Evolutionary conservation across 2,888 invertebrate species (phyloP), one percentile per base, ranked within the genome.

Genomic region (Pilophorus perplexus): DNA sequence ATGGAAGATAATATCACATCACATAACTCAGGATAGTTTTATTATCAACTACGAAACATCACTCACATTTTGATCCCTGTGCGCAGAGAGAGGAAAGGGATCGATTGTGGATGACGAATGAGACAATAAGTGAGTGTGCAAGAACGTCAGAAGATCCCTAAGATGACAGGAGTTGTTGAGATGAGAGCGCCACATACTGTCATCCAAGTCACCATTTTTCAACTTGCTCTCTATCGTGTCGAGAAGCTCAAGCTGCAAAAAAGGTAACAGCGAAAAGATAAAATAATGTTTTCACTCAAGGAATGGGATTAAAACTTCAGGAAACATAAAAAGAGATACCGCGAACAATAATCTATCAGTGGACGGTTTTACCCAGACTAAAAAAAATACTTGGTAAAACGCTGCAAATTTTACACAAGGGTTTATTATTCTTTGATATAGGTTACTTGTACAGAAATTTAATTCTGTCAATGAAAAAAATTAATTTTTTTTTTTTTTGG

Each of bases 91-190:
- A 16, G 52, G 52, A 22, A 52, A 20, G 71, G 72, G 8, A 70
- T 72, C 37, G 77, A 71, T 37, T 75, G 71, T 62, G 27, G 62
- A 62, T 1, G 62, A 57, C 74, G 72, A 10, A 55, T 68, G 42
- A 18, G 68, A 54, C 66, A 84, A 75, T 70, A 84, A 75, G 73
- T 85, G 84, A 73, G 82, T 83, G 73, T 84, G 84, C 25, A 85
- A 75, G 1, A 82, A 81, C 1, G 82, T 79, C 8, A 84, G 75
- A 12, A 85, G 76, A 65, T 79, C 78, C 68, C 81, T 78, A 0
- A 84, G 75, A 73, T 71, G 59, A 46, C 66, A 67, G 38, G 67
- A 52, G 12, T 68, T 68, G 46, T 67, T 64, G 25, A 66, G 46
- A 16, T 55, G 44, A 16, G 57, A 44, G n/a, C 69, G 55, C 70